Evolutionary conservation across 2,113 vertebrate genomes (phyloP).

Genomic region (Anoura caudifer): DNA sequence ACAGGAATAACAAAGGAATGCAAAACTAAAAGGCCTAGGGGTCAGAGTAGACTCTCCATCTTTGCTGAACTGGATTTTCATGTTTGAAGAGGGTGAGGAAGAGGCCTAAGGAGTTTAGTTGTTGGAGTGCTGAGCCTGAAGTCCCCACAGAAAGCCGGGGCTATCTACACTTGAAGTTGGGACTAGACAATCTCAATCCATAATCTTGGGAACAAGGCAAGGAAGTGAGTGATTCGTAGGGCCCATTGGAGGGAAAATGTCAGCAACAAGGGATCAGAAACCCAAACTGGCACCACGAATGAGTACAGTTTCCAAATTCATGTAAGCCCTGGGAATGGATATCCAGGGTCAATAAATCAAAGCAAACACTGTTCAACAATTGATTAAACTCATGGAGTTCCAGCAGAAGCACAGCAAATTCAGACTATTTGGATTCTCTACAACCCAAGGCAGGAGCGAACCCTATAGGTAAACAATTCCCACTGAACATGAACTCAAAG

Average conservation of each 20-base stretch:
- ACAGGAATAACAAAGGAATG: neutral
- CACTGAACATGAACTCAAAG: neutral
- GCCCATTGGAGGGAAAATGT: neutral
- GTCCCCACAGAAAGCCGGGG: neutral
- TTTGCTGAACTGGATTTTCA: neutral
- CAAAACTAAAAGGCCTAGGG: neutral
- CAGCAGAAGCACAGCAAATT: neutral
- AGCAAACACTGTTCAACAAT: neutral
- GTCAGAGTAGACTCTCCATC: neutral
- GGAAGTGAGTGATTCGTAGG: neutral
- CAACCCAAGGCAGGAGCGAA: neutral
- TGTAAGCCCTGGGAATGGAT: neutral
- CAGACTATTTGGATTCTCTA: neutral
- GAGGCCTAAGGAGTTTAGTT: neutral
- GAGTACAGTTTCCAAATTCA: neutral
- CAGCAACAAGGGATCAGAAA: neutral
- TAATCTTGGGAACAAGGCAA: neutral
- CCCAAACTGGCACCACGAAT: neutral
- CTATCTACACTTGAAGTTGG: neutral
- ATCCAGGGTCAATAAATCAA: neutral
- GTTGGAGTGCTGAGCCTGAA: neutral
- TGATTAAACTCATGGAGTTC: neutral
- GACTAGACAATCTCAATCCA: neutral
- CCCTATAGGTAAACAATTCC: neutral
- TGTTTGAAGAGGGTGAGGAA: neutral